Evolutionary conservation across 2,797 vertebrate genomes (phyloP).

Genomic region (Pangasius sanitwongsei): DNA sequence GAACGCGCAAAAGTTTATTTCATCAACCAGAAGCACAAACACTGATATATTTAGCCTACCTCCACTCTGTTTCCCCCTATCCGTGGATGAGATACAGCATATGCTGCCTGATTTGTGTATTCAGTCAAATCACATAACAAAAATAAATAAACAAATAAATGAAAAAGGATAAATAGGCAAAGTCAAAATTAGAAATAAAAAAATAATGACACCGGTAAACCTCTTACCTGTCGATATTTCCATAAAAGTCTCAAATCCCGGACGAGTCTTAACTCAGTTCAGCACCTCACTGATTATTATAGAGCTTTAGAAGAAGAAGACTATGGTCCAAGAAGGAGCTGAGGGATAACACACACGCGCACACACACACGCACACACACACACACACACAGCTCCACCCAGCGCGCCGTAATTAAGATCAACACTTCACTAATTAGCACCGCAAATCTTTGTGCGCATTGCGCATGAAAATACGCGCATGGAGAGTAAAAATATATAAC

Average conservation of each 20-base stretch:
- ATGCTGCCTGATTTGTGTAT: background rate
- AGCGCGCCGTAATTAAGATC: background rate
- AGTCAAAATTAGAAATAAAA: background rate
- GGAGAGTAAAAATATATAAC: background rate
- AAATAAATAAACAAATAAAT: background rate
- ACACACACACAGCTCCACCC: conserved; percentile 68
- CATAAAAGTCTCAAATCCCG: background rate
- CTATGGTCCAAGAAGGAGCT: background rate
- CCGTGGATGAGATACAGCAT: background rate
- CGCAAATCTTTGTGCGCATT: background rate
- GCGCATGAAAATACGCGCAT: background rate
- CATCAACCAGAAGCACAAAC: background rate
- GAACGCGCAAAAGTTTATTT: background rate
- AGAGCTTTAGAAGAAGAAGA: conserved; percentile 15
- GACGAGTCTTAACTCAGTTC: background rate
- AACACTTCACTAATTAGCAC: background rate
- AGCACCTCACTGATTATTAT: conserved; percentile 5
- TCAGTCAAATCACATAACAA: background rate
- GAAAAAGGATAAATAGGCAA: background rate
- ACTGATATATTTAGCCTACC: background rate
- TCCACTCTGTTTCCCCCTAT: background rate
- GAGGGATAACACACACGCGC: background rate
- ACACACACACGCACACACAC: conserved; percentile 18
- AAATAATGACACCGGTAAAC: background rate
- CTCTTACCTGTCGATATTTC: conserved; percentile 4